Conservation (phyloP, 2,888 invertebrate species). For the Lottia gigantea region DNA sequence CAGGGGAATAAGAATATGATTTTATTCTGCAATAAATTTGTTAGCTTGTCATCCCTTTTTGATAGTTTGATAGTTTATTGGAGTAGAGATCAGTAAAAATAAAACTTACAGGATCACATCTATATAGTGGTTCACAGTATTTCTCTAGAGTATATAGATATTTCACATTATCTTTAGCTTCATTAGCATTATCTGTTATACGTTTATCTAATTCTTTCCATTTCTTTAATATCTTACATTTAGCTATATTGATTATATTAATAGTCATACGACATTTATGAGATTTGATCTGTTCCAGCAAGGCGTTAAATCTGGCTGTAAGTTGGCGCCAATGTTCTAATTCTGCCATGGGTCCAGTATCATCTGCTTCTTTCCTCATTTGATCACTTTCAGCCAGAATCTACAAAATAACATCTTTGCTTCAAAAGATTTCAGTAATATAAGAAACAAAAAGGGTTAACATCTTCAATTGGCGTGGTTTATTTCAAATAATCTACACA, state of each 20-base stretch:
- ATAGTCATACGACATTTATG: constrained; percentile 59
- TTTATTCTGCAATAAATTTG: no score
- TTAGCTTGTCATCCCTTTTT: no score
- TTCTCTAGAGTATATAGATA: constrained; percentile 66
- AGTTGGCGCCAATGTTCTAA: constrained; percentile 66
- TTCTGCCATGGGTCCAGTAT: constrained; percentile 78
- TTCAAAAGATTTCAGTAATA: neutral
- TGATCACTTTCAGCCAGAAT: constrained; percentile 86
- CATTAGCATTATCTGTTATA: constrained; percentile 66
- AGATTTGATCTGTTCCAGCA: constrained; percentile 62
- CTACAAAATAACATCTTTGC: constrained; percentile 31
- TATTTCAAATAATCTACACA: no score
- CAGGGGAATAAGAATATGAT: no score
- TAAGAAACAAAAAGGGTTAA: neutral
- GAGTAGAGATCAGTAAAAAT: no score
- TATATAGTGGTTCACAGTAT: constrained; percentile 66
- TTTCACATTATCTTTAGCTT: constrained; percentile 66
- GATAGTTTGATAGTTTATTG: no score
- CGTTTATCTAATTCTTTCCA: constrained; percentile 63
- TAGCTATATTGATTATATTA: constrained; percentile 58
- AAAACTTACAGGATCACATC: constrained; percentile 61
- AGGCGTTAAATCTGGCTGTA: constrained; percentile 60
- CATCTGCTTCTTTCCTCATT: constrained; percentile 81
- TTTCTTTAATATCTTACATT: constrained; percentile 59
- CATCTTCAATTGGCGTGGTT: no score